These are phyloP conservation scores for Caradrina clavipalpis DNA, from an alignment of 2,888 invertebrate genomes.

Conservation along the genomic window DNA sequence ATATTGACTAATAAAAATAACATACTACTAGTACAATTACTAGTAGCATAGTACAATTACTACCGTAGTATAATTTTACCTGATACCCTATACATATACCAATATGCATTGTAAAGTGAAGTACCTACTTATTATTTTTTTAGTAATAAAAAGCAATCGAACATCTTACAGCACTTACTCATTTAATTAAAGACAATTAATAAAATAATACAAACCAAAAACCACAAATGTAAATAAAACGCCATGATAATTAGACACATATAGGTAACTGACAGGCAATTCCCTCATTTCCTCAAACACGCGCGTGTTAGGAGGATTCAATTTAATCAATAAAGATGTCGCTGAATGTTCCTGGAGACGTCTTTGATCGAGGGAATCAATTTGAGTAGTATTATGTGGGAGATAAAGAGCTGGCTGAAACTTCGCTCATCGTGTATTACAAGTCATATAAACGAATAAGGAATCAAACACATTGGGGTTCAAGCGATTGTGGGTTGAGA, in stretches of 20 bases:
- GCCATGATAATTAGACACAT: not conserved
- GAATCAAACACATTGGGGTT: not conserved
- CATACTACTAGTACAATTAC: too few relatives aligned
- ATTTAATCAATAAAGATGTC: constrained; percentile 27
- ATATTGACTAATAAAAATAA: too few relatives aligned
- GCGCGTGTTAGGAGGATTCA: not conserved
- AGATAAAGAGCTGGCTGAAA: constrained; percentile 27
- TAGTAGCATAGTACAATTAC: too few relatives aligned
- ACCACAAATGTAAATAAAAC: not conserved
- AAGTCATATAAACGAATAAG: constrained; percentile 14
- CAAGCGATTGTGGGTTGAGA: not conserved
- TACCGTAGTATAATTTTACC: too few relatives aligned
- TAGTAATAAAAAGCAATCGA: too few relatives aligned
- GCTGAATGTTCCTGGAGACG: constrained; percentile 2
- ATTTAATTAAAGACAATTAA: not conserved
- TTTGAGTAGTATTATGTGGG: constrained; percentile 20
- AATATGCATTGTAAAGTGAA: too few relatives aligned
- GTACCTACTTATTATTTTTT: too few relatives aligned
- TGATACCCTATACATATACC: too few relatives aligned
- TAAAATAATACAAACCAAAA: not conserved
- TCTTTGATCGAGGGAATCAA: constrained; percentile 39
- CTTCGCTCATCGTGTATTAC: constrained; percentile 21
- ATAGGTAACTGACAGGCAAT: not conserved
- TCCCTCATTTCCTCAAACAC: not conserved
- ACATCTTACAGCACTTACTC: too few relatives aligned